Percentiles rank a stretch among this genome's conserved stretches.
phyloP scores from a whole-genome alignment of 2,888 invertebrate species.

The Balanococcus diminutus region DNA sequence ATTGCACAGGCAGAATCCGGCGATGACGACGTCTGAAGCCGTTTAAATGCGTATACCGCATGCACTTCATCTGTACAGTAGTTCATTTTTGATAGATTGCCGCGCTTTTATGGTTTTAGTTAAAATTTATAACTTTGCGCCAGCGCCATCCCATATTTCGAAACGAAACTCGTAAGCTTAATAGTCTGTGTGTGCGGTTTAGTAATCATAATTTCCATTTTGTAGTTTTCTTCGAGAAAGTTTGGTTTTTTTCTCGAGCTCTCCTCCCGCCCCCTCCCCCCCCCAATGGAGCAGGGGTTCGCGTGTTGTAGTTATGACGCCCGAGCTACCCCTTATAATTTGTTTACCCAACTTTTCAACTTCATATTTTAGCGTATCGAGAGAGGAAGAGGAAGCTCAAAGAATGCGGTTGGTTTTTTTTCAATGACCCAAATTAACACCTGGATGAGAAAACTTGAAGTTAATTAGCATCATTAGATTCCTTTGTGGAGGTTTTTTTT shows the following conservation, averaged over 20 bases:
- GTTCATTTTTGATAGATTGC: slow-evolving; percentile 28
- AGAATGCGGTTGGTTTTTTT: neutral
- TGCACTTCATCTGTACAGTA: slow-evolving; percentile 1
- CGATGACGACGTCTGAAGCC: neutral
- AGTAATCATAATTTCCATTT: slow-evolving; percentile 33
- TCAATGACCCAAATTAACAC: slow-evolving; percentile 3
- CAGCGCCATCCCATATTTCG: neutral
- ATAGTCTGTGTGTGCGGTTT: neutral
- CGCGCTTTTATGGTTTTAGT: slow-evolving; percentile 30
- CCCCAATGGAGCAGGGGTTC: neutral
- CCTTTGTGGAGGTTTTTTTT: neutral
- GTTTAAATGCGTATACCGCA: neutral
- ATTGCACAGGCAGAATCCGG: neutral
- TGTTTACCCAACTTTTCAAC: neutral
- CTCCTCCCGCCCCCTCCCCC: neutral
- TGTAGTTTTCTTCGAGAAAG: neutral
- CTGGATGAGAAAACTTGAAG: neutral
- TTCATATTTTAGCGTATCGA: neutral
- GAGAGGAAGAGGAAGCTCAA: neutral
- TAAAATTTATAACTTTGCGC: slow-evolving; percentile 27
- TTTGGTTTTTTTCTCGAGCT: neutral
- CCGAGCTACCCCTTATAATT: neutral
- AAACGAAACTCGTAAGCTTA: neutral
- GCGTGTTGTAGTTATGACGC: neutral
- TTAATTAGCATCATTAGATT: slow-evolving; percentile 1